Conservation (phyloP, 2,888 invertebrate species). For the Cartodere bifasciata region DNA sequence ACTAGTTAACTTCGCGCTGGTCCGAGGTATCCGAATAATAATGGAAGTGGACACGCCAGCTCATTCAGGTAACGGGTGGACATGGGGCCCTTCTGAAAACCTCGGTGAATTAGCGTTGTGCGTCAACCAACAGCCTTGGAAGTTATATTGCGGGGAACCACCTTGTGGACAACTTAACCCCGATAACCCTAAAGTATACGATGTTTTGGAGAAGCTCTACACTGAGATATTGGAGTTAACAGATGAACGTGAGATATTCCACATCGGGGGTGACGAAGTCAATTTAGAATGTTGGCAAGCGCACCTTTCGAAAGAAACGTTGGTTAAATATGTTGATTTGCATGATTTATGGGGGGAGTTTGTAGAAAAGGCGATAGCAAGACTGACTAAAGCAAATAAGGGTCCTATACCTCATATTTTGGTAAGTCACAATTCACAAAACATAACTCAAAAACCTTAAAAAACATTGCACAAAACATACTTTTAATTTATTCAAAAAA, state of each 20-base stretch:
- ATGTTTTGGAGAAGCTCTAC: conserved; percentile 60
- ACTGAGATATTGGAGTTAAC: conserved; percentile 61
- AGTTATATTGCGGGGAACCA: conserved; percentile 68
- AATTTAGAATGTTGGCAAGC: conserved; percentile 68
- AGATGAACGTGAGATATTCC: conserved; percentile 65
- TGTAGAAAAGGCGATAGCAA: conserved; percentile 48
- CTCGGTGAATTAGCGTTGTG: conserved; percentile 69
- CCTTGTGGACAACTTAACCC: conserved; percentile 81
- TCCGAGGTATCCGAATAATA: conserved; percentile 76
- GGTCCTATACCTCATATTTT: conserved; percentile 45
- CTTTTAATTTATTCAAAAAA: too few species aligned
- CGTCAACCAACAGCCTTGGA: conserved; percentile 60
- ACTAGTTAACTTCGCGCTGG: conserved; percentile 60
- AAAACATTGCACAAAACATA: too few species aligned
- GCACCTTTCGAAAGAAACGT: conserved; percentile 28
- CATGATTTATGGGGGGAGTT: conserved; percentile 71
- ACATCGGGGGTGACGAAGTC: conserved; percentile 75
- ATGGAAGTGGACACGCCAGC: conserved; percentile 87
- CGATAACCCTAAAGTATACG: conserved; percentile 63
- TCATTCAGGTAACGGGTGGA: conserved; percentile 79
- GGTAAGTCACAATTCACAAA: too few species aligned
- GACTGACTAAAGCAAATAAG: conserved; percentile 48
- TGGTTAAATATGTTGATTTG: conserved; percentile 55
- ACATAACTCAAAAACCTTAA: too few species aligned
- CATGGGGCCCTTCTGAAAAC: conserved; percentile 64